Conservation (phyloP, 2,797 vertebrate species). For the Hipposideros larvatus region DNA sequence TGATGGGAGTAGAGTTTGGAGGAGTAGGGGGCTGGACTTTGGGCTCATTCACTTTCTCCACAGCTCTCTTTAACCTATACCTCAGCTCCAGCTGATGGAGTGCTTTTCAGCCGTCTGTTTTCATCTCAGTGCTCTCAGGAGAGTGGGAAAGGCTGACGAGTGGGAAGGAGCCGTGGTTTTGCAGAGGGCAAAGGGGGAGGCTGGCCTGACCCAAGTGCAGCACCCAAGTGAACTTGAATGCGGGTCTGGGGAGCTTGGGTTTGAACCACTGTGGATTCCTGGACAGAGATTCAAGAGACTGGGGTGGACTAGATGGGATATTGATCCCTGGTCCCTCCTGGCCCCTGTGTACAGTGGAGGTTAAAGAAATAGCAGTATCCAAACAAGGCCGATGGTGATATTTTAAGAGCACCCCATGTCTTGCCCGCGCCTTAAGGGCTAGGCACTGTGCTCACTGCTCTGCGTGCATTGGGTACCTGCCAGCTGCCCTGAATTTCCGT, state of each 20-base stretch:
- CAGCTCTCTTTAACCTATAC: not conserved
- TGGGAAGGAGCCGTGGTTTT: not conserved
- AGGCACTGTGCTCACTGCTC: not conserved
- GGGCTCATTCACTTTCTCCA: not conserved
- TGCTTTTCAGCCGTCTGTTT: not conserved
- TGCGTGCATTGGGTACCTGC: accelerated
- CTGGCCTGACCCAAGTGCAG: not conserved
- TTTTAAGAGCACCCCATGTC: not conserved
- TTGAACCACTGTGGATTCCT: not conserved
- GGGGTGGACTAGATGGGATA: accelerated
- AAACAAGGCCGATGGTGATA: not conserved
- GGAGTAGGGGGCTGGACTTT: not conserved
- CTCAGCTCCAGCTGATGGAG: not conserved
- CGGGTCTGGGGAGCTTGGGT: not conserved
- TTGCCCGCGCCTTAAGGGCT: not conserved
- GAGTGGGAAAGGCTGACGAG: not conserved
- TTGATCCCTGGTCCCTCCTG: not conserved
- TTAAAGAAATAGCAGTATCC: not conserved
- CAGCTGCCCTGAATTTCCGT: not conserved
- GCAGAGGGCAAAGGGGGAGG: not conserved
- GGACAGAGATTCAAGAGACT: not conserved
- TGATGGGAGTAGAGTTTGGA: not conserved
- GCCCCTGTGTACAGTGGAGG: not conserved
- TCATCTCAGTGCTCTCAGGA: not conserved
- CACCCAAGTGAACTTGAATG: not conserved